Percentiles rank a stretch among this genome's conserved stretches.
Conservation (phyloP, 2,888 invertebrate genomes). For the Hybos culiciformis region DNA sequence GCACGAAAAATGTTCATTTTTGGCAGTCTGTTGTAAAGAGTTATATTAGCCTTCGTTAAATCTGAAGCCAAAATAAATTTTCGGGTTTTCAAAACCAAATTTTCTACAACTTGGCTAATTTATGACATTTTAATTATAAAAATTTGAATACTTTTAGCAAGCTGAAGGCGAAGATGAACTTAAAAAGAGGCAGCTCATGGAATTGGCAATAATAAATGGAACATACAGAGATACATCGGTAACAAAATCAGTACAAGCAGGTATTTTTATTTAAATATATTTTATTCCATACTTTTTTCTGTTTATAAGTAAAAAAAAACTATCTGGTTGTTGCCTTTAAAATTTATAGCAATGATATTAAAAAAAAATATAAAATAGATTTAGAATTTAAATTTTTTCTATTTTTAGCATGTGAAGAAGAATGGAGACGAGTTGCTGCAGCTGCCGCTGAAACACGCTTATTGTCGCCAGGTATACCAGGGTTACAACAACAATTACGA, state of each 20-base stretch:
- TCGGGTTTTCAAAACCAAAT: too few species aligned
- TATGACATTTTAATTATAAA: neutral
- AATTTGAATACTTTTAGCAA: conserved; percentile 47
- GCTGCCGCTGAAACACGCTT: conserved; percentile 68
- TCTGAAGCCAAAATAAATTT: too few species aligned
- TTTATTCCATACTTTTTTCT: too few species aligned
- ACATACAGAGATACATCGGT: conserved; percentile 91
- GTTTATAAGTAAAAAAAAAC: too few species aligned
- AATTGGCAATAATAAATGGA: conserved; percentile 98
- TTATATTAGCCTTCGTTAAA: too few species aligned
- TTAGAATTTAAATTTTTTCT: too few species aligned
- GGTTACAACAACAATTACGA: conserved; percentile 48
- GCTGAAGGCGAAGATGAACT: conserved; percentile 99
- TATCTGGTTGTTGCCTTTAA: too few species aligned
- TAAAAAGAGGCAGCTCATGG: conserved; percentile 99
- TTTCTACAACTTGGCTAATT: too few species aligned
- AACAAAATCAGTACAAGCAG: conserved; percentile 73
- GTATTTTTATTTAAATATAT: conserved; percentile 36
- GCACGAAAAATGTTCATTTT: too few species aligned
- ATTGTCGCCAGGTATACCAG: conserved; percentile 44
- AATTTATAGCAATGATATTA: too few species aligned
- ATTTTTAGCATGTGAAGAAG: conserved; percentile 64
- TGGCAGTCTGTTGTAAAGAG: too few species aligned
- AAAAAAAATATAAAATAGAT: too few species aligned
- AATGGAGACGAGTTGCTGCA: conserved; percentile 73